Conservation (phyloP, 2,113 vertebrate species). For the Labeo catla region DNA sequence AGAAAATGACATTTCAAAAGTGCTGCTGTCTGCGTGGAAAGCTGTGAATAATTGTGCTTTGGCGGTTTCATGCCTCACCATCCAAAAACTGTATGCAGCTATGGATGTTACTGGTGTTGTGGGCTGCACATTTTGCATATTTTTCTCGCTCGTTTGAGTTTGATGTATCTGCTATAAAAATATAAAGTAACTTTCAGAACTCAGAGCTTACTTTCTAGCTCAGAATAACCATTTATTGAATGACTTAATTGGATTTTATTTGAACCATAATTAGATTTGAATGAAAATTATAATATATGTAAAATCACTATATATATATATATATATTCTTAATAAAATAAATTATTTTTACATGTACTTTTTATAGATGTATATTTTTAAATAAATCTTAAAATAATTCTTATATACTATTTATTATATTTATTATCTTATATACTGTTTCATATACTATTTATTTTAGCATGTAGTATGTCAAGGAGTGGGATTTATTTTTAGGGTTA, state of each 20-base stretch:
- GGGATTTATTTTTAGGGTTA: neutral
- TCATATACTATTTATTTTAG: too few relatives aligned
- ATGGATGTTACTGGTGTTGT: neutral
- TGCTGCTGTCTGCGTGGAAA: neutral
- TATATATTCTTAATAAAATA: too few relatives aligned
- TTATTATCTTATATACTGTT: too few relatives aligned
- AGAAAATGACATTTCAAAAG: neutral
- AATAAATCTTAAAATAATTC: too few relatives aligned
- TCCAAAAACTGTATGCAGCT: neutral
- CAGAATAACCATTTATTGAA: neutral
- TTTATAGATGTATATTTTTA: too few relatives aligned
- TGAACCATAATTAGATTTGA: too few relatives aligned
- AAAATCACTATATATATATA: too few relatives aligned
- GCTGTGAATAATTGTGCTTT: constrained; percentile 4
- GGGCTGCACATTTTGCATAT: neutral
- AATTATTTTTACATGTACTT: too few relatives aligned
- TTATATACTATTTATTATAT: too few relatives aligned
- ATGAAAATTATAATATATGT: too few relatives aligned
- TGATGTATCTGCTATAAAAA: neutral
- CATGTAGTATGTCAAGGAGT: too few relatives aligned
- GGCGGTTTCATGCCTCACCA: neutral
- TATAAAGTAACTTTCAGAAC: neutral
- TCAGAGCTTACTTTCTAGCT: neutral
- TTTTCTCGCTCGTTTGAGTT: neutral
- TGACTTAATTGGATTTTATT: neutral